These are phyloP conservation scores for Cantharis nigra DNA, from an alignment of 2,888 invertebrate species.

Conservation along the genomic window DNA sequence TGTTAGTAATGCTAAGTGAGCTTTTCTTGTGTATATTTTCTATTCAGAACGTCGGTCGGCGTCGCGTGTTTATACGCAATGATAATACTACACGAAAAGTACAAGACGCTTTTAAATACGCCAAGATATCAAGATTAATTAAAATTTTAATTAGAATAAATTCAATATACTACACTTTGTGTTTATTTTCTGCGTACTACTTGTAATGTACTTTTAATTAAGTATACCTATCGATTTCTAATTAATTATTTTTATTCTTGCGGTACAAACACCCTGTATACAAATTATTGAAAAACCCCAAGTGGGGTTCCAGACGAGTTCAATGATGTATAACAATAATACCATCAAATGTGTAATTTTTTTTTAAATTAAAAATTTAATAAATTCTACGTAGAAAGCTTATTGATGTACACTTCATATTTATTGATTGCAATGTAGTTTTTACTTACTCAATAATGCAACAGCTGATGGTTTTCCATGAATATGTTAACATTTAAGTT, in stretches of 20 bases:
- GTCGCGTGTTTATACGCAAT: background rate
- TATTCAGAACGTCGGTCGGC: background rate
- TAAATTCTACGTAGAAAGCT: background rate
- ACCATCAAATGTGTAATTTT: background rate
- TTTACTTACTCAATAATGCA: background rate
- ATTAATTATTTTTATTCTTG: background rate
- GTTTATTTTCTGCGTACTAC: background rate
- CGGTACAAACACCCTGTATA: background rate
- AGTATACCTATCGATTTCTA: background rate
- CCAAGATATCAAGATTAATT: background rate
- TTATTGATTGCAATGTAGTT: background rate
- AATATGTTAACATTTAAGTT: background rate
- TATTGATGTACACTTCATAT: background rate
- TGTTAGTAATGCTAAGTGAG: background rate
- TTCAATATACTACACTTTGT: background rate
- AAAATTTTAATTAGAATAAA: background rate
- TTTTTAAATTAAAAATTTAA: background rate
- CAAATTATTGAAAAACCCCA: background rate
- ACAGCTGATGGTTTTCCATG: background rate
- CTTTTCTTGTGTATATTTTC: background rate
- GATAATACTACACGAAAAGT: background rate
- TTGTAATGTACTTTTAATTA: background rate
- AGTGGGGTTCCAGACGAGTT: background rate
- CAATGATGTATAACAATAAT: background rate
- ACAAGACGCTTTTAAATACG: background rate